Evolutionary conservation across 2,797 vertebrate genomes (phyloP).

Genomic region (Numenius phaeopus): DNA sequence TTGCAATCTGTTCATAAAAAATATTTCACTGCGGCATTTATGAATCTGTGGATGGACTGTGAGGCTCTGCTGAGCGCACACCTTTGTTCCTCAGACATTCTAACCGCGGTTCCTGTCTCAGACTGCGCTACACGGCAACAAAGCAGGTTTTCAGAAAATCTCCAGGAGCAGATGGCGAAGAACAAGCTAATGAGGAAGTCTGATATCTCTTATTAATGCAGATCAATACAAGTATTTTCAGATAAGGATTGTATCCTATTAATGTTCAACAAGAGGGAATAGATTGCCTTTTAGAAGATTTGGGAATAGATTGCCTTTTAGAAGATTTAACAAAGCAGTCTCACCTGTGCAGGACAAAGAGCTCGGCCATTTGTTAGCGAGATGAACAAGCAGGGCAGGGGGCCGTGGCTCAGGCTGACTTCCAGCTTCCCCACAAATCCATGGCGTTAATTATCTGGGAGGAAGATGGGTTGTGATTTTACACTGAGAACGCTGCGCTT

Average conservation of each 20-base stretch:
- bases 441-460: background rate
- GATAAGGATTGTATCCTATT: background rate
- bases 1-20: background rate
- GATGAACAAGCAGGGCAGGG: constrained; percentile 86
- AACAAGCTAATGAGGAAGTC: background rate
- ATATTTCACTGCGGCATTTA: background rate
- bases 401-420: constrained; percentile 77
- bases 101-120: background rate
- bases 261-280: background rate
- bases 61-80: background rate
- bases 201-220: background rate
- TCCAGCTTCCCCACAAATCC: constrained; percentile 44
- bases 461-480: background rate
- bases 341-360: constrained; percentile 13
- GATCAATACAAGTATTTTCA: background rate
- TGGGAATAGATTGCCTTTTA: constrained; percentile 27
- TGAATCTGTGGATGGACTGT: background rate
- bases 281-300: constrained; percentile 39
- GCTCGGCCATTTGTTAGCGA: constrained; percentile 77
- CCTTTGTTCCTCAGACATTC: background rate
- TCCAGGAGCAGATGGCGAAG: background rate
- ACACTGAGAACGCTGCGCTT: background rate
- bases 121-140: background rate
- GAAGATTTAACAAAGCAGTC: constrained; percentile 58
- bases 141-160: background rate